phyloP scores from a whole-genome alignment of 2,888 invertebrate species.

The Bhutanitis thaidina region DNA sequence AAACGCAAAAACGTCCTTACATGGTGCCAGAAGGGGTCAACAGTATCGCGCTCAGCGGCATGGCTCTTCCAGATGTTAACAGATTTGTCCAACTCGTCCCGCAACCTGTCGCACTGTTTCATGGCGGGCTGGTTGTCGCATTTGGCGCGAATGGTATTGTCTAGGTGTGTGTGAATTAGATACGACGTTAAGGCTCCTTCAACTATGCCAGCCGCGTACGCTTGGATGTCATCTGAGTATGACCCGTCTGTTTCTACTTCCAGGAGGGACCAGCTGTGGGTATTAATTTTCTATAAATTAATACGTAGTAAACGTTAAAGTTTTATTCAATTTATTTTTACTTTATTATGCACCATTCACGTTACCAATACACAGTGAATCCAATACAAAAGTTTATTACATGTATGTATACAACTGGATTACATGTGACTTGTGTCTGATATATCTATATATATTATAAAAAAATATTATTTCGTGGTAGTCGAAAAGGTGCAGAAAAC shows the following conservation, averaged over 20 bases:
- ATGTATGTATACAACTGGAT: no score
- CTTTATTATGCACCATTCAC: no score
- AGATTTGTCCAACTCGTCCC: slow-evolving; percentile 83
- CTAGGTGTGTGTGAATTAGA: slow-evolving; percentile 88
- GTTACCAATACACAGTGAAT: no score
- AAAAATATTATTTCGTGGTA: no score
- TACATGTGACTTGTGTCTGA: no score
- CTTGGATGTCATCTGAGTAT: slow-evolving; percentile 89
- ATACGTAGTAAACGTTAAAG: no score
- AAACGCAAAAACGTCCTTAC: slow-evolving; percentile 45
- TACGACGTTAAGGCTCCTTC: slow-evolving; percentile 92
- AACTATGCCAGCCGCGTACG: slow-evolving; percentile 90
- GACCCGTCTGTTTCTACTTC: slow-evolving; percentile 88
- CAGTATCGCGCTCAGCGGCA: slow-evolving; percentile 62
- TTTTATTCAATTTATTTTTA: no score
- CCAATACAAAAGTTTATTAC: no score
- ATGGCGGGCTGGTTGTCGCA: slow-evolving; percentile 70
- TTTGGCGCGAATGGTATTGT: slow-evolving; percentile 81
- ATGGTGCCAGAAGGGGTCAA: slow-evolving; percentile 92
- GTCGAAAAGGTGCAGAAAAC: no score
- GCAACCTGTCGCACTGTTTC: slow-evolving; percentile 83
- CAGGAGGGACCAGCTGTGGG: slow-evolving; percentile 87
- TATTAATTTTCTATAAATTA: no score
- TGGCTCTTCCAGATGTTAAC: slow-evolving; percentile 80
- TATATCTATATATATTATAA: no score